These are phyloP conservation scores for Pasiphila rectangulata DNA, from an alignment of 2,888 invertebrate genomes.

Conservation along the genomic window DNA sequence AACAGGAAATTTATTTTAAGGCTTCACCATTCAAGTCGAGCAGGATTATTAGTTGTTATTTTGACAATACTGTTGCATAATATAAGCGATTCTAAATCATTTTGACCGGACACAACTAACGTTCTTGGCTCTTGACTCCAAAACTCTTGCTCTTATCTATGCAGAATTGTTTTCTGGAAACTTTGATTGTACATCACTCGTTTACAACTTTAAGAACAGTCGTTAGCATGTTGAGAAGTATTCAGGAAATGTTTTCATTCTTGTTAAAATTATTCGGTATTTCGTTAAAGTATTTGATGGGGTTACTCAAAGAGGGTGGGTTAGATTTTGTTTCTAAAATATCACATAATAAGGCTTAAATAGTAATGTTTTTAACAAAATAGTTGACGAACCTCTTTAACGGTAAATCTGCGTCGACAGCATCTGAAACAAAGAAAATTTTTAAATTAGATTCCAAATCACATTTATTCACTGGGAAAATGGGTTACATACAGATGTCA, in stretches of 20 bases:
- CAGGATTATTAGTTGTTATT: too few species aligned
- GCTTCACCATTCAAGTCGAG: too few species aligned
- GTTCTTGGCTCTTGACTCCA: background rate
- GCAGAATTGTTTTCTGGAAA: constrained; percentile 36
- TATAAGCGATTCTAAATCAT: too few species aligned
- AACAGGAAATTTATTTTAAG: too few species aligned
- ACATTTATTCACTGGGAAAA: too few species aligned
- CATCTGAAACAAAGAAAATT: constrained; percentile 48
- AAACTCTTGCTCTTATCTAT: background rate
- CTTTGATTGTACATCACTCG: constrained; percentile 63
- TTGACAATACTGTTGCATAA: too few species aligned
- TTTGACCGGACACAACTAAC: too few species aligned
- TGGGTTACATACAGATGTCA: too few species aligned
- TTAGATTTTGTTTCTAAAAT: too few species aligned
- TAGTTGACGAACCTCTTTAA: constrained; percentile 43
- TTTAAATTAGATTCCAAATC: background rate
- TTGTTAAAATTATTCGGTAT: constrained; percentile 35
- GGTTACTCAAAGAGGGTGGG: background rate
- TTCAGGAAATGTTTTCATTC: constrained; percentile 43
- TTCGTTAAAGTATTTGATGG: constrained; percentile 8
- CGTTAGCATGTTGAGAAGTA: constrained; percentile 53
- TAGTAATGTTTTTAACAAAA: too few species aligned
- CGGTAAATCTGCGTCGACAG: constrained; percentile 40
- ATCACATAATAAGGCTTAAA: too few species aligned
- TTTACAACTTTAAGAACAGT: constrained; percentile 48